A percentile compares a stretch with the other conserved stretches of the same genome.
These are phyloP conservation scores for Fistularia tabacaria DNA, from an alignment of 2,797 vertebrate species.

Conservation along the genomic window DNA sequence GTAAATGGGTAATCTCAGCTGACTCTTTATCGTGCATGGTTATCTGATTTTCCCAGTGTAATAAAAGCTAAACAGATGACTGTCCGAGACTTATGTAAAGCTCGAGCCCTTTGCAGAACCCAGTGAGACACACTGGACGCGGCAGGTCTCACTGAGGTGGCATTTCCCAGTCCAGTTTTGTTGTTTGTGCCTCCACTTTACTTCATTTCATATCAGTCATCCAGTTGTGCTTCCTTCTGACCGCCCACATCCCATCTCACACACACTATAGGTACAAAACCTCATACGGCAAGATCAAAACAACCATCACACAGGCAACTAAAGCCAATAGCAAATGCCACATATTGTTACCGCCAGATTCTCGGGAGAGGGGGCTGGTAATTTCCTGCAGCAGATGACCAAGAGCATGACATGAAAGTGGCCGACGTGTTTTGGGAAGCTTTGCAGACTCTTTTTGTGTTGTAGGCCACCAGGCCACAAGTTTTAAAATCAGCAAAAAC, in stretches of 20 bases:
- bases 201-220: slow-evolving; percentile 1
- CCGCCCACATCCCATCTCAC: background rate
- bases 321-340: slow-evolving; percentile 45
- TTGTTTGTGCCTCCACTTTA: slow-evolving; percentile 8
- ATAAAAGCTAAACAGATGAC: too few species aligned
- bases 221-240: slow-evolving; percentile 9
- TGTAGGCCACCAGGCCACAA: slow-evolving; percentile 12
- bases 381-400: slow-evolving; percentile 13
- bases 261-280: slow-evolving; percentile 24
- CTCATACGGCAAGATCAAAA: slow-evolving; percentile 64
- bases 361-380: slow-evolving; percentile 8
- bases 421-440: slow-evolving; percentile 27
- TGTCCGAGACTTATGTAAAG: too few species aligned
- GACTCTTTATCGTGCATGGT: too few species aligned
- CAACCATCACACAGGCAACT: slow-evolving; percentile 45
- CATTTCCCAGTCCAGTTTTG: slow-evolving; percentile 42
- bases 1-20: too few species aligned
- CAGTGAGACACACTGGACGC: background rate
- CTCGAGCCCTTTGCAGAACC: too few species aligned
- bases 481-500: slow-evolving; percentile 19
- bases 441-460: slow-evolving; percentile 11
- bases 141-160: slow-evolving; percentile 33
- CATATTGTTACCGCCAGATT: slow-evolving; percentile 28
- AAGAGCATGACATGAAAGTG: slow-evolving; percentile 28
- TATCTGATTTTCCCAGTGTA: too few species aligned